Conservation (phyloP, 2,113 vertebrate species). For the Apaloderma vittatum region DNA sequence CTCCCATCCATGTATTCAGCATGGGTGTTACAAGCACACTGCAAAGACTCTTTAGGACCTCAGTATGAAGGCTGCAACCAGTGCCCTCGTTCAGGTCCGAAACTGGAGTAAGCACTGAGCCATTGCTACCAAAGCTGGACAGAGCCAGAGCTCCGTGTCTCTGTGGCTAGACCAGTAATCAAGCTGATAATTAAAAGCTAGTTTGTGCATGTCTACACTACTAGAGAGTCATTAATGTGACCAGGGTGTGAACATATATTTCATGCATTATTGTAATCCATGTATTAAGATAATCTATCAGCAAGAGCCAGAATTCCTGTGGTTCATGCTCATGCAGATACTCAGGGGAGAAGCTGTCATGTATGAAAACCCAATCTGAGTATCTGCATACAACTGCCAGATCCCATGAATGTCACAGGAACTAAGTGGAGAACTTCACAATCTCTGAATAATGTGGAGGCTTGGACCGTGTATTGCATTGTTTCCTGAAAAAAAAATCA, state of each 20-base stretch:
- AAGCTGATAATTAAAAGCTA: not conserved
- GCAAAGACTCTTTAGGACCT: not conserved
- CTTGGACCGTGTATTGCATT: not conserved
- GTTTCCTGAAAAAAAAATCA: not conserved
- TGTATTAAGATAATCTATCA: not conserved
- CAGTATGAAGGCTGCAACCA: accelerated
- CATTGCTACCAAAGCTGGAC: not conserved
- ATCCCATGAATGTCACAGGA: not conserved
- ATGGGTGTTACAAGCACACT: not conserved
- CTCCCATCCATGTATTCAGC: not conserved
- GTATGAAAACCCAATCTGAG: not conserved
- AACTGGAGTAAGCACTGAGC: not conserved
- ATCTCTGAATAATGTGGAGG: not conserved
- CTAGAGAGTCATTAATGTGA: not conserved
- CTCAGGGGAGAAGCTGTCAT: not conserved
- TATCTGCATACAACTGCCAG: not conserved
- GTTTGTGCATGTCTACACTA: not conserved
- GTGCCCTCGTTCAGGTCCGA: not conserved
- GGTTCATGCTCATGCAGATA: not conserved
- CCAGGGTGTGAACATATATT: not conserved
- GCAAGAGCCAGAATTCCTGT: not conserved
- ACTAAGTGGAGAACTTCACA: not conserved
- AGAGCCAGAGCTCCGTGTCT: not conserved
- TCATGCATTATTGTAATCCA: not conserved
- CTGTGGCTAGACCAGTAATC: not conserved